Conservation (phyloP, 2,797 vertebrate genomes). For the Staurois parvus region DNA sequence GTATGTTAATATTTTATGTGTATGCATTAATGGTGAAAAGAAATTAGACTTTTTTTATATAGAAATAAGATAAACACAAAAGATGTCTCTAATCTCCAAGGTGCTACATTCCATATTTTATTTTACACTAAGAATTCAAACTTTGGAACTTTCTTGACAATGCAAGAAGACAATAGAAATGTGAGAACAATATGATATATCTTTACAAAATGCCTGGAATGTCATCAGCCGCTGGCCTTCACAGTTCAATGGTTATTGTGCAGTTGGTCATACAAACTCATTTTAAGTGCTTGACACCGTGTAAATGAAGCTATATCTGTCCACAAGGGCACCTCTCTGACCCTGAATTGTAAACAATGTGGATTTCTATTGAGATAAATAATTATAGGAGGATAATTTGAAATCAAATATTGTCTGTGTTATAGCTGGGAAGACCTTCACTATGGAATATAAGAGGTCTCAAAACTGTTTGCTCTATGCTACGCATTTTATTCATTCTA, state of each 20-base stretch:
- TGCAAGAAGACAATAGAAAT: conserved; percentile 57
- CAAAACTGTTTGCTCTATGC: not conserved
- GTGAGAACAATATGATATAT: conserved; percentile 58
- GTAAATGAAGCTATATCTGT: conserved; percentile 59
- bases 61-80: conserved; percentile 25
- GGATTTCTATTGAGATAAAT: conserved; percentile 26
- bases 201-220: conserved; percentile 57
- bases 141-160: conserved; percentile 59
- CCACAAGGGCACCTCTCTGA: conserved; percentile 34
- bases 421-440: not conserved
- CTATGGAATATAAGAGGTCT: not conserved
- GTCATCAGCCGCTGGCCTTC: conserved; percentile 53
- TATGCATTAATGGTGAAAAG: not conserved
- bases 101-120: conserved; percentile 47
- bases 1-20: not conserved
- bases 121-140: conserved; percentile 36
- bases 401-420: conserved; percentile 1
- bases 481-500: not conserved
- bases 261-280: conserved; percentile 58
- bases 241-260: conserved; percentile 58
- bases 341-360: conserved; percentile 48
- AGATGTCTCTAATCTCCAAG: conserved; percentile 37
- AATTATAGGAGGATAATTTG: conserved; percentile 14
- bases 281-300: conserved; percentile 49
- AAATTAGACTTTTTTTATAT: not conserved